phyloP scores from a whole-genome alignment of 2,797 vertebrate species.

The Craterocephalus amniculus region DNA sequence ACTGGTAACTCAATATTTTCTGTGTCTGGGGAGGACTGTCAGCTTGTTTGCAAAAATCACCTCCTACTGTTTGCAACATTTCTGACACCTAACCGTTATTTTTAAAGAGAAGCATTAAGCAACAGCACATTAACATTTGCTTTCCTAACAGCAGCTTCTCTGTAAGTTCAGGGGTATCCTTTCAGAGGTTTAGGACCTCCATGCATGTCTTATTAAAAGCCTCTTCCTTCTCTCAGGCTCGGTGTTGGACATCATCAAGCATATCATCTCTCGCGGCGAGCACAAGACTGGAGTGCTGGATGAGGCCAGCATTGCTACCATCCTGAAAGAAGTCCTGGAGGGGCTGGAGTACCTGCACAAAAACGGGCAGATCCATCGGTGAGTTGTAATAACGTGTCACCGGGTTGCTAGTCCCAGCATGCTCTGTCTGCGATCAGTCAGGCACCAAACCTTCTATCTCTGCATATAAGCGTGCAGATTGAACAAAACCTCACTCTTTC shows the following conservation, averaged over 20 bases:
- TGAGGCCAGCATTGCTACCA: slow-evolving; percentile 91
- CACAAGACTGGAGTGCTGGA: slow-evolving; percentile 93
- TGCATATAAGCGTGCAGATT: slow-evolving; percentile 15
- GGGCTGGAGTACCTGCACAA: slow-evolving; percentile 95
- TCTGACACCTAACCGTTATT: background rate
- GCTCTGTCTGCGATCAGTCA: background rate
- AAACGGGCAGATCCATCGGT: slow-evolving; percentile 97
- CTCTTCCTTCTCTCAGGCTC: slow-evolving; percentile 82
- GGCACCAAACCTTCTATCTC: slow-evolving; percentile 27
- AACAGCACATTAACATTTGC: background rate
- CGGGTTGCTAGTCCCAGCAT: background rate
- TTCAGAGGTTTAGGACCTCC: background rate
- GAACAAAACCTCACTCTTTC: slow-evolving; percentile 45
- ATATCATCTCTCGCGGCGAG: slow-evolving; percentile 93
- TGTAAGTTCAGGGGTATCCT: background rate
- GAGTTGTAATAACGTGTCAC: slow-evolving; percentile 24
- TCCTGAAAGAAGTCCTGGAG: slow-evolving; percentile 93
- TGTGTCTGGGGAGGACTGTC: background rate
- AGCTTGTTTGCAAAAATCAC: background rate
- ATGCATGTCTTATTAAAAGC: slow-evolving; percentile 27
- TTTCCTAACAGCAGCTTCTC: background rate
- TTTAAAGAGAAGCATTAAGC: background rate
- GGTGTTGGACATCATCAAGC: slow-evolving; percentile 95
- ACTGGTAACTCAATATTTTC: background rate
- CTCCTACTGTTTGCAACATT: background rate